These are phyloP conservation scores for Morpho deidamia DNA, from an alignment of 2,888 invertebrate species.

Conservation along the genomic window DNA sequence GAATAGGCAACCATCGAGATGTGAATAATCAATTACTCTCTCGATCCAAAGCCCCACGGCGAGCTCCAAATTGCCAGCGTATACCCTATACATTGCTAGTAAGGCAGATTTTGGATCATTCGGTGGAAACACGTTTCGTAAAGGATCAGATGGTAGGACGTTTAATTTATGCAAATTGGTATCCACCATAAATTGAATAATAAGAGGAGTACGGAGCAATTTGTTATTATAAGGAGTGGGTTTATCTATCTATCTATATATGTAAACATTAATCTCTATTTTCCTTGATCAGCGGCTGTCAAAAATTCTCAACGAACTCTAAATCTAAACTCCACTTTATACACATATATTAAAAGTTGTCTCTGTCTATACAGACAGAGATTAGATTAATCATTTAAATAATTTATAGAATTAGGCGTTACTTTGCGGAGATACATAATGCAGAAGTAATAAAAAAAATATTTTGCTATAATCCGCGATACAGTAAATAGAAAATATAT, in stretches of 20 bases:
- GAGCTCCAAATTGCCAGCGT: conserved; percentile 10
- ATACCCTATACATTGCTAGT: not conserved
- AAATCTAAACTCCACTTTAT: no score
- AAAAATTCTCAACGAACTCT: no score
- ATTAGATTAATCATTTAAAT: no score
- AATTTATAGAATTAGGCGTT: no score
- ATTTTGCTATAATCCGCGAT: no score
- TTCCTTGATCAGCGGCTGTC: no score
- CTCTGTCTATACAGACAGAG: no score
- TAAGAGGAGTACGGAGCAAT: conserved; percentile 20
- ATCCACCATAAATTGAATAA: conserved; percentile 31
- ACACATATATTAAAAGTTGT: no score
- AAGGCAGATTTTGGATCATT: not conserved
- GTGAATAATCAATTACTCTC: conserved; percentile 63
- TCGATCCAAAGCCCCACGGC: conserved; percentile 30
- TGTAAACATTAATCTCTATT: no score
- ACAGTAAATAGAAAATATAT: no score
- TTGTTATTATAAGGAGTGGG: conserved; percentile 12
- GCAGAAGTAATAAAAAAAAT: no score
- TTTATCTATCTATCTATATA: not conserved
- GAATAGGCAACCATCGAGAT: conserved; percentile 44
- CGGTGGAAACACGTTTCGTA: not conserved
- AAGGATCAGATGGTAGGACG: conserved; percentile 22
- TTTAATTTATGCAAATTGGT: conserved; percentile 53
- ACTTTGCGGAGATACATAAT: no score